phyloP scores from a whole-genome alignment of 2,113 vertebrate genomes.

The Syrmaticus mikado region DNA sequence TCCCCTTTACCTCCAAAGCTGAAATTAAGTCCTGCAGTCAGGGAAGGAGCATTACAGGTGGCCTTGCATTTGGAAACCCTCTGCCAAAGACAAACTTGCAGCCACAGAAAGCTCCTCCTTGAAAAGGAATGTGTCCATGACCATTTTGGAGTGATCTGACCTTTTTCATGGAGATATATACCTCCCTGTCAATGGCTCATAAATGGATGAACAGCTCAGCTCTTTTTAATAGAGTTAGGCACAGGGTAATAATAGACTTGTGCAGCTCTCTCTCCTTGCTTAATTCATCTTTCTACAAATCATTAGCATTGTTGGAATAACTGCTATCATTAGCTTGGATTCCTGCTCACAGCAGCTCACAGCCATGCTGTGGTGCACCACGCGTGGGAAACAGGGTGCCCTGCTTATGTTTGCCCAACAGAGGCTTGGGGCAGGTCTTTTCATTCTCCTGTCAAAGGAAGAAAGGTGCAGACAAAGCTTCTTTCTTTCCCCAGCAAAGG shows the following conservation, averaged over 20 bases:
- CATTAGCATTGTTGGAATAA: conserved; percentile 78
- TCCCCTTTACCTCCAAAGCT: neutral
- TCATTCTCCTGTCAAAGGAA: neutral
- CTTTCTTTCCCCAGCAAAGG: neutral
- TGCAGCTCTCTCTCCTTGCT: conserved; percentile 64
- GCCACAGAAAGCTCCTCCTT: conserved; percentile 26
- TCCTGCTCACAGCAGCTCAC: neutral
- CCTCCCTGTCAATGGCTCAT: conserved; percentile 72
- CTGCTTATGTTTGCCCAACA: neutral
- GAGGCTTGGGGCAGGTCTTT: neutral
- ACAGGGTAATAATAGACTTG: conserved; percentile 72
- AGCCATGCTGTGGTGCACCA: neutral
- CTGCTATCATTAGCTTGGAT: conserved; percentile 67
- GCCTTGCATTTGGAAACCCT: neutral
- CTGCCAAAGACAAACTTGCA: neutral
- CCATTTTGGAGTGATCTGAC: conserved; percentile 62
- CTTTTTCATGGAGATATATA: conserved; percentile 71
- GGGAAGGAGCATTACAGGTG: neutral
- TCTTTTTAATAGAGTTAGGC: conserved; percentile 78
- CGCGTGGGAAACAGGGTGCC: neutral
- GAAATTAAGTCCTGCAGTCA: neutral
- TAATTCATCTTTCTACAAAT: conserved; percentile 79
- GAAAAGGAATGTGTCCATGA: conserved; percentile 43
- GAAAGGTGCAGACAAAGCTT: neutral
- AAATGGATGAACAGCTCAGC: conserved; percentile 79